Conservation (phyloP, 2,797 vertebrate species). For the Melanotaenia parkinsoni region DNA sequence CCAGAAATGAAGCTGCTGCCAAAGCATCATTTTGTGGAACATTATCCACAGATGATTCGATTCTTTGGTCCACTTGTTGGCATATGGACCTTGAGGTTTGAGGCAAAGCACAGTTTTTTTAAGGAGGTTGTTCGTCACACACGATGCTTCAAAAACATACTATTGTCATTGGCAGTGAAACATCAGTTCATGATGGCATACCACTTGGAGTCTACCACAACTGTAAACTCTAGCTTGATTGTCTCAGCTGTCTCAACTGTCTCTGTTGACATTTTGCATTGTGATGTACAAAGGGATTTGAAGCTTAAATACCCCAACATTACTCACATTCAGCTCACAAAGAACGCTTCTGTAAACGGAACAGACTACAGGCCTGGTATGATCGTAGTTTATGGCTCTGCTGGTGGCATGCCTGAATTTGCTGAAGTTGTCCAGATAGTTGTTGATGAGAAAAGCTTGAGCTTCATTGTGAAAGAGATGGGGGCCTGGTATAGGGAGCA, state of each 20-base stretch:
- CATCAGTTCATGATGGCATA: conserved; percentile 11
- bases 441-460: not conserved
- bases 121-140: conserved; percentile 1
- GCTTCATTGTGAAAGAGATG: not conserved
- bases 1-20: not conserved
- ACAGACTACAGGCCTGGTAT: not conserved
- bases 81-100: not conserved
- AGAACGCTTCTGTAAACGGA: not conserved
- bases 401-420: not conserved
- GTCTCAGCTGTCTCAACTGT: not conserved
- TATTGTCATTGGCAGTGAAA: not conserved
- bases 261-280: not conserved
- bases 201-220: not conserved
- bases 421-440: not conserved
- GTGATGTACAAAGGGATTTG: not conserved
- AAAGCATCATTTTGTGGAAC: not conserved
- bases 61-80: not conserved
- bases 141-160: not conserved
- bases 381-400: not conserved
- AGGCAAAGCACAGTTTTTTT: not conserved
- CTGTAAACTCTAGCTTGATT: not conserved
- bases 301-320: not conserved
- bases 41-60: conserved; percentile 1
- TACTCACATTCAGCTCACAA: no score
- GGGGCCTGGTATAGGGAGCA: not conserved